Conservation (phyloP, 1,140 invertebrate genomes). For the Listronotus oregonensis region DNA sequence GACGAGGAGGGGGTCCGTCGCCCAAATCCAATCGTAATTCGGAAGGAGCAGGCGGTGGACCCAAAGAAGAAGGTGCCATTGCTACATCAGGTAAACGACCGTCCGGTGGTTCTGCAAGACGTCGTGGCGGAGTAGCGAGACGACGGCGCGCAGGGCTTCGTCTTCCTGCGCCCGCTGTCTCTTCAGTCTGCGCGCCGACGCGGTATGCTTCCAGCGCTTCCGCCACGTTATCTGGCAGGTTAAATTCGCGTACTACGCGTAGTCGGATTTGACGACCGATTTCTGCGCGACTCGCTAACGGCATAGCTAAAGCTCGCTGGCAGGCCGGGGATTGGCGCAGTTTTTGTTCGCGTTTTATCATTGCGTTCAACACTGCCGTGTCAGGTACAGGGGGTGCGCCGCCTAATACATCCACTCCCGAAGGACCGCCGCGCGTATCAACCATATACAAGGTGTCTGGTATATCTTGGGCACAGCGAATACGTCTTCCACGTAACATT, state of each 20-base stretch:
- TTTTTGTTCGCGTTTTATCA: conserved; percentile 86
- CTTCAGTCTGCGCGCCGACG: conserved; percentile 31
- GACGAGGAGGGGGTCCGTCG: conserved; percentile 23
- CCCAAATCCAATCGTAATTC: conserved; percentile 34
- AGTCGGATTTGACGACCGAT: conserved; percentile 80
- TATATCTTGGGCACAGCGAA: conserved; percentile 72
- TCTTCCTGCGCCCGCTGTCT: conserved; percentile 4
- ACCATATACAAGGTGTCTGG: conserved; percentile 94
- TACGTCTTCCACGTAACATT: conserved; percentile 71
- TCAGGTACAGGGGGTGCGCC: conserved; percentile 73
- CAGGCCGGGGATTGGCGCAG: conserved; percentile 78
- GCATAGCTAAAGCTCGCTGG: conserved; percentile 75
- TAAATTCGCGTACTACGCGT: conserved; percentile 90
- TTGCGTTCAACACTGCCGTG: conserved; percentile 73
- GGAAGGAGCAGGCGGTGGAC: conserved; percentile 29
- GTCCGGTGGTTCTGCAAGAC: conserved; percentile 27
- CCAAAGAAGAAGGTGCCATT: conserved; percentile 26
- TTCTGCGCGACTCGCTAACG: conserved; percentile 75
- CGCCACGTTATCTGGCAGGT: conserved; percentile 88
- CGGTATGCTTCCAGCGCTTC: conserved; percentile 72
- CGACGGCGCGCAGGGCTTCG: conserved; percentile 24
- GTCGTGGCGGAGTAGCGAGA: conserved; percentile 24
- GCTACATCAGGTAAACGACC: conserved; percentile 29
- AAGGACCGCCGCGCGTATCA: conserved; percentile 67
- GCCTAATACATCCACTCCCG: conserved; percentile 66